A percentile compares a stretch with the other conserved stretches of the same genome.
These are phyloP conservation scores for Leptopilina myrica DNA, from an alignment of 2,888 invertebrate species.

Conservation along the genomic window DNA sequence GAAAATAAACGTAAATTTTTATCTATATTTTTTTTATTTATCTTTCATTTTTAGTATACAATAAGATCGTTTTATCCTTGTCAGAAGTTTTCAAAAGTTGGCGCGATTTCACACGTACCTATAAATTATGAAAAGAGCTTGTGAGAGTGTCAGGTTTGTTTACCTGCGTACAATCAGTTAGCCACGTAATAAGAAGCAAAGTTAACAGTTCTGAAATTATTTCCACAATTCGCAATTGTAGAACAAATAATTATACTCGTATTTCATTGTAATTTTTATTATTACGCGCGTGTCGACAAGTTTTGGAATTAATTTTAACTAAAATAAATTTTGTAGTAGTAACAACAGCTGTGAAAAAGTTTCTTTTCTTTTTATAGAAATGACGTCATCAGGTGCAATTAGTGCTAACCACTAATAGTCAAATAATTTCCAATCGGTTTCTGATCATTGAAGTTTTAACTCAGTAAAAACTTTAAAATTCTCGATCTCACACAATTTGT, in stretches of 20 bases:
- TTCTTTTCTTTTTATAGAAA: neutral
- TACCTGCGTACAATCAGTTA: neutral
- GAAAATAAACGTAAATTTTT: too few relatives aligned
- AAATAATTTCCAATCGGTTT: neutral
- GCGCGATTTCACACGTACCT: neutral
- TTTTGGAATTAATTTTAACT: neutral
- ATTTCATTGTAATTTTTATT: neutral
- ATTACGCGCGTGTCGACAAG: conserved; percentile 5
- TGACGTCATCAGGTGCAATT: conserved; percentile 6
- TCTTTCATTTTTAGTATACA: too few relatives aligned
- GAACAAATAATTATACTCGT: neutral
- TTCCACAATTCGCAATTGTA: neutral
- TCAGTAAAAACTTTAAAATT: neutral
- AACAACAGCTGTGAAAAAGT: neutral
- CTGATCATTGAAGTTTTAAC: neutral
- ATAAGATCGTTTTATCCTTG: neutral
- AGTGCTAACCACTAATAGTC: neutral
- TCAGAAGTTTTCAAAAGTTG: neutral
- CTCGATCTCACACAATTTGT: neutral
- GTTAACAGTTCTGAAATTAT: conserved; percentile 1
- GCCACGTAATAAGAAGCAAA: conserved; percentile 14
- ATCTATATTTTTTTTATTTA: conserved; percentile 25
- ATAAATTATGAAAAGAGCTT: neutral
- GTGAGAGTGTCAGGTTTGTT: conserved; percentile 2
- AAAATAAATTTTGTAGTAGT: neutral